phyloP scores from a whole-genome alignment of 2,113 vertebrate species.

The Aspiorhynchus laticeps region DNA sequence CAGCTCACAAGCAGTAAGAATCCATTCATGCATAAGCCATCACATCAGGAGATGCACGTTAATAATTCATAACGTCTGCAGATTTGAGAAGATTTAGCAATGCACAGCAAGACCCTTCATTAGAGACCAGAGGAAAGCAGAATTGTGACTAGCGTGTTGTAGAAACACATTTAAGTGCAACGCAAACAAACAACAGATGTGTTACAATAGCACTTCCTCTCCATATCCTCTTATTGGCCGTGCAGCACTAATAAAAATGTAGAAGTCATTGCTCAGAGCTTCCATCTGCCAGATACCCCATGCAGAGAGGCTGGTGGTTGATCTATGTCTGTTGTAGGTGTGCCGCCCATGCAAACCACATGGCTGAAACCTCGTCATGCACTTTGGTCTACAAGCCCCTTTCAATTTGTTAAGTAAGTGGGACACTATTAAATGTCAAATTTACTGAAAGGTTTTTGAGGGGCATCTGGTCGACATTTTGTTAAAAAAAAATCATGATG shows the following conservation, averaged over 20 bases:
- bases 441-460: neutral
- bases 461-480: neutral
- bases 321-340: constrained; percentile 32
- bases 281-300: neutral
- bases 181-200: constrained; percentile 23
- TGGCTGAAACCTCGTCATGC: constrained; percentile 14
- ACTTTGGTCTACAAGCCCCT: neutral
- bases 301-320: neutral
- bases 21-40: constrained; percentile 38
- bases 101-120: neutral
- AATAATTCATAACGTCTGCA: constrained; percentile 23
- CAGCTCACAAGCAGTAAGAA: constrained; percentile 4
- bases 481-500: neutral
- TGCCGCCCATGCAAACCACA: constrained; percentile 16
- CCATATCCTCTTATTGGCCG: neutral
- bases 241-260: neutral
- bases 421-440: neutral
- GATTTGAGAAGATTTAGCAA: neutral
- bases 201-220: neutral
- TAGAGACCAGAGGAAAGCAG: neutral
- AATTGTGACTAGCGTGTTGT: neutral
- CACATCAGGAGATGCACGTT: constrained; percentile 44
- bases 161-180: neutral
- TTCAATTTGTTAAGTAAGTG: neutral
- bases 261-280: neutral